Evolutionary conservation across 2,888 invertebrate genomes (phyloP).

Genomic region (Agonopterix alstromeriana): DNA sequence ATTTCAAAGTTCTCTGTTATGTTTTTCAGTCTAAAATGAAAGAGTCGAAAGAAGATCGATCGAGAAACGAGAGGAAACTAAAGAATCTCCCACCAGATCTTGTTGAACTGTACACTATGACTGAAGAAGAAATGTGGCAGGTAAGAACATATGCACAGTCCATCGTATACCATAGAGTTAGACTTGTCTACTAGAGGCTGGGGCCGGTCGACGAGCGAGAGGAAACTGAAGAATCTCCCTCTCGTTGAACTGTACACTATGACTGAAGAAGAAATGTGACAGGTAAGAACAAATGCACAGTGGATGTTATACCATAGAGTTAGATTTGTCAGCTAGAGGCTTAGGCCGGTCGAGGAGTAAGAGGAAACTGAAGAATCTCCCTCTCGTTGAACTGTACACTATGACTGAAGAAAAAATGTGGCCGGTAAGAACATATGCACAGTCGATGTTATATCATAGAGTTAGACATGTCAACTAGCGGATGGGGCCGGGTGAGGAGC

Average conservation of each 20-base stretch:
- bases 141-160: slow-evolving; percentile 15
- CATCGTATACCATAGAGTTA: too few species aligned
- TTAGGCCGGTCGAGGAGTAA: not conserved
- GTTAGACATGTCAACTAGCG: too few species aligned
- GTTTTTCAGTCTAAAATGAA: slow-evolving; percentile 8
- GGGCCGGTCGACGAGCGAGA: slow-evolving; percentile 2
- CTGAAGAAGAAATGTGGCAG: slow-evolving; percentile 49
- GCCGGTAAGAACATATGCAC: slow-evolving; percentile 18
- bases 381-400: slow-evolving; percentile 42
- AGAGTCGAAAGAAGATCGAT: slow-evolving; percentile 5
- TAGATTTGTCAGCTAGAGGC: too few species aligned
- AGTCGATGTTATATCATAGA: too few species aligned
- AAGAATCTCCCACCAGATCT: slow-evolving; percentile 47
- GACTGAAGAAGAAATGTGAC: slow-evolving; percentile 52
- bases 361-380: slow-evolving; percentile 46
- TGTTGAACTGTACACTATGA: slow-evolving; percentile 45
- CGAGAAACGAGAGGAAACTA: slow-evolving; percentile 24
- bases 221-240: slow-evolving; percentile 49
- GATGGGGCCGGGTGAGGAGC: not conserved
- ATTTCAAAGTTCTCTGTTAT: not conserved
- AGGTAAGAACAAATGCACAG: slow-evolving; percentile 14
- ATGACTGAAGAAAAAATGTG: slow-evolving; percentile 56
- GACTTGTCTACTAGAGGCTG: too few species aligned
- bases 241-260: slow-evolving; percentile 45
- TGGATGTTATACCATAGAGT: too few species aligned